Percentiles rank a stretch among this genome's conserved stretches.
Evolutionary conservation across 2,888 invertebrate genomes (phyloP).

Genomic region (Drosophila fungiperda): DNA sequence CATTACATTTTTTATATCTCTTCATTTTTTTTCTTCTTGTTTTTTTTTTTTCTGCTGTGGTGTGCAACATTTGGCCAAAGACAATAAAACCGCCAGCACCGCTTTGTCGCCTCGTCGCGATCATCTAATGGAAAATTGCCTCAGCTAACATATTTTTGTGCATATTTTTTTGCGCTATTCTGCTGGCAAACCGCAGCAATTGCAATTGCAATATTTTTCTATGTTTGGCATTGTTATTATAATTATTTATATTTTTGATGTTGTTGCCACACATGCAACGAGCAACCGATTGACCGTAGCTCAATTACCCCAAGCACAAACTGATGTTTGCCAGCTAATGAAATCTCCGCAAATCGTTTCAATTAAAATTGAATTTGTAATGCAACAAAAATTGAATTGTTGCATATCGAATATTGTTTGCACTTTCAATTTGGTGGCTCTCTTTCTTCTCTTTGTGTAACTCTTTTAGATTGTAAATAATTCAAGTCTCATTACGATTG

Average conservation of each 20-base stretch:
- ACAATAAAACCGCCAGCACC: constrained; percentile 61
- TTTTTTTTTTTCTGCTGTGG: constrained; percentile 20
- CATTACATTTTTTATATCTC: constrained; percentile 46
- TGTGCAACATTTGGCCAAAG: constrained; percentile 54
- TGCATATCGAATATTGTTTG: constrained; percentile 6
- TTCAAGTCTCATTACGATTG: not conserved
- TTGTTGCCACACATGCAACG: constrained; percentile 45
- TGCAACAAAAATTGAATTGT: constrained; percentile 31
- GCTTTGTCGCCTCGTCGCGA: constrained; percentile 3
- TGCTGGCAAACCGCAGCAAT: constrained; percentile 45
- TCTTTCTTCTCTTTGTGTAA: not conserved
- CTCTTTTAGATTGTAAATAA: too few relatives aligned
- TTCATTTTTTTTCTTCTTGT: constrained; percentile 15
- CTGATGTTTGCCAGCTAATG: constrained; percentile 44
- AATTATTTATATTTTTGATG: constrained; percentile 42
- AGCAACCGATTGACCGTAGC: constrained; percentile 43
- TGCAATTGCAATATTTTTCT: constrained; percentile 40
- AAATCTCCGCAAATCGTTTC: constrained; percentile 63
- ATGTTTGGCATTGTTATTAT: constrained; percentile 48
- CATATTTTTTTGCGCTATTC: constrained; percentile 16
- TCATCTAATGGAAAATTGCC: constrained; percentile 24
- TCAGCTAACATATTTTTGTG: constrained; percentile 44
- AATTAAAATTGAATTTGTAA: constrained; percentile 71
- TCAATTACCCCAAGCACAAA: constrained; percentile 57
- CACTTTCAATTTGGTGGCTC: constrained; percentile 3